Conservation (phyloP, 1,140 invertebrate genomes). For the Marisa cornuarietis region DNA sequence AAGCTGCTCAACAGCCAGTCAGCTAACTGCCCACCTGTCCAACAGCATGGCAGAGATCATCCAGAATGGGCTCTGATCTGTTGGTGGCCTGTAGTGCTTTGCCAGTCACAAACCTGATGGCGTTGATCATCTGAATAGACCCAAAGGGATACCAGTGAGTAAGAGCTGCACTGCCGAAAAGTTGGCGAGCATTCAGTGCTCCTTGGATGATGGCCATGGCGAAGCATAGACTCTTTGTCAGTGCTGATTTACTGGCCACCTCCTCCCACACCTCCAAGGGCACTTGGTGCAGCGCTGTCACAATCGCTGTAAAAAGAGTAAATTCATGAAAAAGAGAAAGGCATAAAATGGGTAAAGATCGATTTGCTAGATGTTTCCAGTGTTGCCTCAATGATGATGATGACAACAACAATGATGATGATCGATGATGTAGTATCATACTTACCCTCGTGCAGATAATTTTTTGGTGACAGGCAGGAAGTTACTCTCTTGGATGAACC, state of each 20-base stretch:
- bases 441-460: constrained; percentile 22
- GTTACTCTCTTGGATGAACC: background rate
- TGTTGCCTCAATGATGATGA: background rate
- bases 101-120: constrained; percentile 45
- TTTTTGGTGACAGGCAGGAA: constrained; percentile 3
- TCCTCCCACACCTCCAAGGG: constrained; percentile 38
- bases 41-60: constrained; percentile 45
- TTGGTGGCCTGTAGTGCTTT: constrained; percentile 36
- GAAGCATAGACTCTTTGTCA: constrained; percentile 43
- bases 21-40: constrained; percentile 37
- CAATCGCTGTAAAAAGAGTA: constrained; percentile 47
- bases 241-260: constrained; percentile 37
- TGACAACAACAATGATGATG: background rate
- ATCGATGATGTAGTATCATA: background rate
- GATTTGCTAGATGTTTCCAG: too few species aligned
- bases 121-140: constrained; percentile 48
- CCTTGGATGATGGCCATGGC: constrained; percentile 55
- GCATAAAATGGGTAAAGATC: too few species aligned
- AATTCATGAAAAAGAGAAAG: background rate
- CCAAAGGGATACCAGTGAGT: constrained; percentile 59
- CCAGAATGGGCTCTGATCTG: constrained; percentile 44
- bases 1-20: background rate
- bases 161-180: constrained; percentile 58
- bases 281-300: constrained; percentile 48
- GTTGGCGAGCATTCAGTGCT: constrained; percentile 49